Evolutionary conservation across 2,113 vertebrate genomes (phyloP), one percentile per base, ranked within the genome.

Genomic region (Synodontis membranacea): DNA sequence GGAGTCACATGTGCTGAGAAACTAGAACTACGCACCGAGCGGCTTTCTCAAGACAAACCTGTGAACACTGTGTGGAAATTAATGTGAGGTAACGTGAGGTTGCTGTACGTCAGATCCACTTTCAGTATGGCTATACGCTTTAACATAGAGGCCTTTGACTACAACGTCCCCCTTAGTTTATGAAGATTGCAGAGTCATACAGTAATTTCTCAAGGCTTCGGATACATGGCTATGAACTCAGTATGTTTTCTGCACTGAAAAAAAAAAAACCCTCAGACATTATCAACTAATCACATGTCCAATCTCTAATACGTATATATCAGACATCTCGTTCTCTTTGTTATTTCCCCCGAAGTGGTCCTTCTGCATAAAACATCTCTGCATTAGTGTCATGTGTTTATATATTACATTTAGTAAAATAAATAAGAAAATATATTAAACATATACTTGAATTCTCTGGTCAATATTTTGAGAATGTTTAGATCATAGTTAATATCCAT

Each of bases 401-500:
- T 82, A 83, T 90, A 89, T 86, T 91, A 91, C 68, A 91, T 88
- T 87, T 91, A 86, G 92, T 93, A 91, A 93, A 84, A 94, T 94
- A 93, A 87, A 84, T 88, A 87, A 90, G 91, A 90, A 90, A 90
- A 83, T 91, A 92, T 50, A 88, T 90, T 80, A 86, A 88, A 88
- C 82, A 82, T 91, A 78, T 89, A 88, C 58, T 90, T 23, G 54
- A 80, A 80, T 80, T 80, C 52, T 88, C 28, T 88, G 60, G 68
- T 91, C 34, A 87, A 84, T 10, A 39, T 89, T 86, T 84, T 19
- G 74, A 88, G 87, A 64, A 86, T 28, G 88, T 89, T 84, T 91
- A 90, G 88, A 12, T 70, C 10, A 50, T 84, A 76, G 86, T 84
- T 66, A 85, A 80, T 62, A 66, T 86, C 58, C 87, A 84, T 80